Percentiles rank a stretch among this genome's conserved stretches.
Conservation (phyloP, 2,888 invertebrate species). For the Drosophila kanekoi region DNA sequence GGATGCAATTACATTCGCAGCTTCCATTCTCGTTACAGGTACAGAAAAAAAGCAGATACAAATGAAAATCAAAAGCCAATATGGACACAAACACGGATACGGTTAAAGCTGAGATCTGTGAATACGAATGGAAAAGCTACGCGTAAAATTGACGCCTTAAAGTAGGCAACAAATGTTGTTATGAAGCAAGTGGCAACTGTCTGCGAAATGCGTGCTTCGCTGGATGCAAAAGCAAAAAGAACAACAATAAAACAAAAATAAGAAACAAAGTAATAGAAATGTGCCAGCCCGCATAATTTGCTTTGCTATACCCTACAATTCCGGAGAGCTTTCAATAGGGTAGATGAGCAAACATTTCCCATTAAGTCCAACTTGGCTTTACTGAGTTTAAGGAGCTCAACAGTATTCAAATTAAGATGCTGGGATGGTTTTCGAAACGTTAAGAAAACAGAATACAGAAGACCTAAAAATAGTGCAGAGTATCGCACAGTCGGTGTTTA, state of each 20-base stretch:
- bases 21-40: slow-evolving; percentile 2
- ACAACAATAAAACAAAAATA: not conserved
- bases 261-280: slow-evolving; percentile 14
- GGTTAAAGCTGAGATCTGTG: not conserved
- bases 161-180: slow-evolving; percentile 27
- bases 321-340: not conserved
- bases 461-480: no score
- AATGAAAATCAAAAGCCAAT: slow-evolving; percentile 5
- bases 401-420: no score
- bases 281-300: slow-evolving; percentile 40
- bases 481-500: no score
- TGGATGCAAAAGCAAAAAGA: slow-evolving; percentile 22
- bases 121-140: not conserved
- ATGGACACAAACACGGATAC: not conserved
- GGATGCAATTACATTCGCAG: not conserved
- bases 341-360: not conserved
- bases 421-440: no score
- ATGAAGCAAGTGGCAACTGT: slow-evolving; percentile 22
- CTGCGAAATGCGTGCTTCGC: slow-evolving; percentile 30
- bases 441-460: no score
- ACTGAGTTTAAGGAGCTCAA: no score
- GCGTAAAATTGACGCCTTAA: slow-evolving; percentile 1
- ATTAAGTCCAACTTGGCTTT: no score
- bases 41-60: not conserved
- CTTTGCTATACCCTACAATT: slow-evolving; percentile 10